Percentiles rank a stretch among this genome's conserved stretches.
Conservation (phyloP, 2,797 vertebrate genomes). For the Sardinella longiceps region DNA sequence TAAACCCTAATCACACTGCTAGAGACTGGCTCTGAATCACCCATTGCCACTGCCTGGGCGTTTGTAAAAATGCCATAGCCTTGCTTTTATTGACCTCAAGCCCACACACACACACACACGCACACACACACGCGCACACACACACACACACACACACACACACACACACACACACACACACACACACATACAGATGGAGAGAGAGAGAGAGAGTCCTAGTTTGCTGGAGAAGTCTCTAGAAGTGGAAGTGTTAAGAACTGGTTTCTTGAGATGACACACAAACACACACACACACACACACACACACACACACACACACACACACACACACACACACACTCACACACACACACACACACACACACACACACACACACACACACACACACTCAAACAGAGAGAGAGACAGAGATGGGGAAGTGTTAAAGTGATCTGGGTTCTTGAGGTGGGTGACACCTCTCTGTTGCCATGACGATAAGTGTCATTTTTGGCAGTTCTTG, state of each 20-base stretch:
- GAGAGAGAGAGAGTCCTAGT: no score
- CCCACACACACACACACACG: no score
- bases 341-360: background rate
- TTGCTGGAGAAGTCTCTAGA: no score
- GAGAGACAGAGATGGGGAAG: background rate
- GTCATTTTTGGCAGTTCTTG: slow-evolving; percentile 36
- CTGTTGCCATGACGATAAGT: slow-evolving; percentile 56
- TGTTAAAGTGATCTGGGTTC: background rate
- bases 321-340: background rate
- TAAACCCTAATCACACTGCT: no score
- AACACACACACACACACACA: slow-evolving; percentile 18
- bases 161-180: background rate
- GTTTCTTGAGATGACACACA: background rate
- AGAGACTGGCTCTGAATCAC: no score
- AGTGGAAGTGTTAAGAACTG: no score
- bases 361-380: slow-evolving; percentile 40
- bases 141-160: background rate
- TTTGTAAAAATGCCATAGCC: no score
- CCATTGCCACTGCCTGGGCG: no score
- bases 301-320: background rate
- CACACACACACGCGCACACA: no score
- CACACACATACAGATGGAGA: no score
- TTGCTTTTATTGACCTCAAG: no score
- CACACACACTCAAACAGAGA: no score
- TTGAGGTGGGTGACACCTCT: slow-evolving; percentile 43